A percentile compares a stretch with the other conserved stretches of the same genome.
Evolutionary conservation across 1,140 invertebrate genomes (phyloP).

Genomic region (Drosophila athabasca): DNA sequence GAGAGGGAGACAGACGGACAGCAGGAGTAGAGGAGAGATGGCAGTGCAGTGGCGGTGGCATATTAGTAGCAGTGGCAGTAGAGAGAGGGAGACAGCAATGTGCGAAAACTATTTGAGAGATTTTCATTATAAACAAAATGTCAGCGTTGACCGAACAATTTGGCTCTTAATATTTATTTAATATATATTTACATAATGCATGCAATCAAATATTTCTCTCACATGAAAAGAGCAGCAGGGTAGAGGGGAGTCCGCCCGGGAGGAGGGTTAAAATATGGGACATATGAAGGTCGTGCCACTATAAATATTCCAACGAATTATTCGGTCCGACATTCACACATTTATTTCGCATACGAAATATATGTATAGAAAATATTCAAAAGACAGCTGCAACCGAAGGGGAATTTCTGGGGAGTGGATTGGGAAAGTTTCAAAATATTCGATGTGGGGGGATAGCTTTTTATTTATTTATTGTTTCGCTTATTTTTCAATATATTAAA

Average conservation of each 20-base stretch:
- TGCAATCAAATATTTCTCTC: constrained; percentile 64
- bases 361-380: constrained; percentile 16
- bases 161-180: constrained; percentile 63
- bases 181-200: constrained; percentile 66
- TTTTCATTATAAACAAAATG: constrained; percentile 40
- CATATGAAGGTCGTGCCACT: constrained; percentile 52
- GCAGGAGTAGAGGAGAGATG: background rate
- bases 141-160: constrained; percentile 62
- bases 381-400: too few relatives aligned
- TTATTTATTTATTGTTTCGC: too few relatives aligned
- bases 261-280: constrained; percentile 5
- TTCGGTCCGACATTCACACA: constrained; percentile 25
- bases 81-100: constrained; percentile 2
- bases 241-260: too few relatives aligned
- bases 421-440: too few relatives aligned
- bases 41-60: background rate
- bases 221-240: constrained; percentile 15
- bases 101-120: constrained; percentile 28
- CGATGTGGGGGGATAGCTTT: too few relatives aligned
- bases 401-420: too few relatives aligned
- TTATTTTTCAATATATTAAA: too few relatives aligned
- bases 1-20: background rate
- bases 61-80: too few relatives aligned
- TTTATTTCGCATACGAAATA: constrained; percentile 9
- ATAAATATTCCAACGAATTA: constrained; percentile 63